phyloP scores from a whole-genome alignment of 2,113 vertebrate species.

The Strix aluco region DNA sequence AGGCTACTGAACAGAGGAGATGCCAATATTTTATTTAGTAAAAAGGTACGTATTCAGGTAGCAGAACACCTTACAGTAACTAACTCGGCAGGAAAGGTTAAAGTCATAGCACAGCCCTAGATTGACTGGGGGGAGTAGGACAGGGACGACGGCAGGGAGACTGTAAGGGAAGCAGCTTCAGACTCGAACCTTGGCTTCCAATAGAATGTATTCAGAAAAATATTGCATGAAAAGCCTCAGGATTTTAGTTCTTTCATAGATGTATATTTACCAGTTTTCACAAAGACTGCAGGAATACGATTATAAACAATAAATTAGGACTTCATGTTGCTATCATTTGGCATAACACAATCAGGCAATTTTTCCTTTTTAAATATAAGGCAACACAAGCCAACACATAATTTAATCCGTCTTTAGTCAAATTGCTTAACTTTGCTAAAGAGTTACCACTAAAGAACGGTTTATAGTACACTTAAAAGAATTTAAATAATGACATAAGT shows the following conservation, averaged over 20 bases:
- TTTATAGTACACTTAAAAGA: slow-evolving; percentile 66
- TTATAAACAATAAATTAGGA: slow-evolving; percentile 78
- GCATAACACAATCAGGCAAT: slow-evolving; percentile 79
- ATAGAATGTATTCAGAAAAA: slow-evolving; percentile 27
- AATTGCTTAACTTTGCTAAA: slow-evolving; percentile 76
- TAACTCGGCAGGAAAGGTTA: slow-evolving; percentile 16
- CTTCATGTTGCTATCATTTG: slow-evolving; percentile 81
- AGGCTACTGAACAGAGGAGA: slow-evolving; percentile 12
- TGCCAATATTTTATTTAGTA: slow-evolving; percentile 29
- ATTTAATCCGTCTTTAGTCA: slow-evolving; percentile 76
- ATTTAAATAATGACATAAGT: slow-evolving; percentile 73
- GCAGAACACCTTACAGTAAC: slow-evolving; percentile 50
- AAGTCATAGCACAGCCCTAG: slow-evolving; percentile 53
- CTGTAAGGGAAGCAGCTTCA: slow-evolving; percentile 39
- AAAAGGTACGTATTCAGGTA: slow-evolving; percentile 17
- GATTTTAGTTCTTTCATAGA: slow-evolving; percentile 58
- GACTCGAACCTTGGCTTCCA: slow-evolving; percentile 42
- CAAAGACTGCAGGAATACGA: slow-evolving; percentile 72
- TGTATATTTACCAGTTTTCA: slow-evolving; percentile 74
- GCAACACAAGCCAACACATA: slow-evolving; percentile 80
- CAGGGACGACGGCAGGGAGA: not conserved
- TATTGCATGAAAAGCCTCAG: slow-evolving; percentile 63
- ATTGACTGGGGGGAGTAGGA: not conserved
- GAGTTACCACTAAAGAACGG: slow-evolving; percentile 75
- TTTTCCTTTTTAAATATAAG: slow-evolving; percentile 80